phyloP scores from a whole-genome alignment of 2,797 vertebrate genomes.

The Hyperoplus lanceolatus region DNA sequence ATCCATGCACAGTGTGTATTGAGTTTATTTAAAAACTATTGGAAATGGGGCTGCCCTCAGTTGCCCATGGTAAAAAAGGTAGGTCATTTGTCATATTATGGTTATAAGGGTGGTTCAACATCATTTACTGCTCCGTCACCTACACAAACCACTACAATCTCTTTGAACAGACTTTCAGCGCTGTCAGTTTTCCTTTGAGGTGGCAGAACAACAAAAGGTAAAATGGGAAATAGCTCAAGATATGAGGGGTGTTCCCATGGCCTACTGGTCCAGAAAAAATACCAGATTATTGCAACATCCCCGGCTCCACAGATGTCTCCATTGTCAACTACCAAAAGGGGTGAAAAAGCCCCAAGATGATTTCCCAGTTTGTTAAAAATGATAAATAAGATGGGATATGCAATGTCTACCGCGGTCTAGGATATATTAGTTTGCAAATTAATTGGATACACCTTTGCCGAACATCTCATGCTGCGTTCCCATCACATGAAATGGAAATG shows the following conservation, averaged over 20 bases:
- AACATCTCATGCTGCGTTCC: not conserved
- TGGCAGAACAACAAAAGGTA: not conserved
- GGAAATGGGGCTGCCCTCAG: too few species aligned
- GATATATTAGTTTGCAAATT: not conserved
- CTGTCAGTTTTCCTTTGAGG: not conserved
- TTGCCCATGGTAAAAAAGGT: not conserved
- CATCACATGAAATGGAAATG: not conserved
- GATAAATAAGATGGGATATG: not conserved
- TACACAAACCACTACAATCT: not conserved
- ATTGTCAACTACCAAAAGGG: not conserved
- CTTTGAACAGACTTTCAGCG: not conserved
- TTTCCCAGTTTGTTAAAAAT: too few species aligned
- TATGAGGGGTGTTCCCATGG: not conserved
- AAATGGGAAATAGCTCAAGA: not conserved
- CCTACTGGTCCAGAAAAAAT: not conserved
- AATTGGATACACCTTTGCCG: not conserved
- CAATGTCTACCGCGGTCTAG: not conserved
- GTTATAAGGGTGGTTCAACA: not conserved
- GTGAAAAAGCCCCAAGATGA: not conserved
- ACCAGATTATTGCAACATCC: not conserved
- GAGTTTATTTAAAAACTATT: too few species aligned
- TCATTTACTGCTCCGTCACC: not conserved
- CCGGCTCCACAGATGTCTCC: not conserved
- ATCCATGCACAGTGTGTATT: too few species aligned
- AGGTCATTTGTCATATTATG: slow-evolving; percentile 3